These are phyloP conservation scores for Scleropages formosus DNA, from an alignment of 2,797 vertebrate genomes.

Conservation along the genomic window DNA sequence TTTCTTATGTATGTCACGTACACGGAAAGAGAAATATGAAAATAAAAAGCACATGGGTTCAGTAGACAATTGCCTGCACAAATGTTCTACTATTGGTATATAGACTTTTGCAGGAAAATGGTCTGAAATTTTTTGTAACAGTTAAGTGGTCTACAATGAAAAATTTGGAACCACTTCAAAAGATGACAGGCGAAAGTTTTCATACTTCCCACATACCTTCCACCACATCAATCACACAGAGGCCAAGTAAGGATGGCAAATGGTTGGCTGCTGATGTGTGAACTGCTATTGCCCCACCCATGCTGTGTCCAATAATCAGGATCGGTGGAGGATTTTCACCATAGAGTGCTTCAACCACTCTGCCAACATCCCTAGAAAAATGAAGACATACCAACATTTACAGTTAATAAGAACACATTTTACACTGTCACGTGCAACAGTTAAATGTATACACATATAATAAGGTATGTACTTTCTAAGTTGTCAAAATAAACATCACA, in stretches of 20 bases:
- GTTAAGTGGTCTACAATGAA: too few relatives aligned
- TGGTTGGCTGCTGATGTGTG: slow-evolving; percentile 84
- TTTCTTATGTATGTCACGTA: too few relatives aligned
- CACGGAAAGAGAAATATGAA: too few relatives aligned
- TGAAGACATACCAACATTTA: background rate
- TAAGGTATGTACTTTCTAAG: too few relatives aligned
- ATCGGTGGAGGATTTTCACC: slow-evolving; percentile 90
- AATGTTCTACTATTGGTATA: too few relatives aligned
- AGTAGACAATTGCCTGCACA: too few relatives aligned
- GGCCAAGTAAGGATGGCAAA: slow-evolving; percentile 85
- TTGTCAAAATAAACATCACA: background rate
- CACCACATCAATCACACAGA: slow-evolving; percentile 96
- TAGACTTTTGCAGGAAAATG: too few relatives aligned
- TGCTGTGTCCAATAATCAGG: slow-evolving; percentile 97
- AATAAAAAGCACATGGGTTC: too few relatives aligned
- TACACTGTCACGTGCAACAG: too few relatives aligned
- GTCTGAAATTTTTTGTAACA: too few relatives aligned
- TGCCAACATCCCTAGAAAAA: slow-evolving; percentile 82
- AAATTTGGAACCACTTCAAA: background rate
- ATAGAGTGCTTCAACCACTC: slow-evolving; percentile 88
- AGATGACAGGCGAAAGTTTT: background rate
- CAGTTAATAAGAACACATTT: background rate
- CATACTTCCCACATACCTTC: slow-evolving; percentile 73
- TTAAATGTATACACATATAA: too few relatives aligned
- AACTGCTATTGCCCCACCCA: slow-evolving; percentile 96